phyloP scores from a whole-genome alignment of 2,113 vertebrate species.

The Thermophis baileyi region DNA sequence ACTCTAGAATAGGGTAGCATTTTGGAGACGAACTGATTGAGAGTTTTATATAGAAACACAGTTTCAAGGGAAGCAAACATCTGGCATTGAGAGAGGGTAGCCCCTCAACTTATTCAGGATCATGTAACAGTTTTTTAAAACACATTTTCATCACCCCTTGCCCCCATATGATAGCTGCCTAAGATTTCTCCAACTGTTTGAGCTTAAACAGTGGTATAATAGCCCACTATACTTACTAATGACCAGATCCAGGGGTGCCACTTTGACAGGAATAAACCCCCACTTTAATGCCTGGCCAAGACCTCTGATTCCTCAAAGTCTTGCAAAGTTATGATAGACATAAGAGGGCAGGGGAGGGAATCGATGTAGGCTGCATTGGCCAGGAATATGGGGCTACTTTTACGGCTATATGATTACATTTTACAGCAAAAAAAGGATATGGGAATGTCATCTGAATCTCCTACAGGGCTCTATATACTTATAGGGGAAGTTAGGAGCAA shows the following conservation, averaged over 20 bases:
- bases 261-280: not conserved
- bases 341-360: not conserved
- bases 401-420: not conserved
- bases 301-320: fast-evolving
- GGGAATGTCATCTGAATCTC: not conserved
- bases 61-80: not conserved
- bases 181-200: not conserved
- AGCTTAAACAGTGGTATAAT: not conserved
- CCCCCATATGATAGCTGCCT: not conserved
- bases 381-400: not conserved
- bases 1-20: not conserved
- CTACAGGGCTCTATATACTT: not conserved
- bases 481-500: not conserved
- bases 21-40: not conserved
- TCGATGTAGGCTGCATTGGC: not conserved
- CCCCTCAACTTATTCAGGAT: not conserved
- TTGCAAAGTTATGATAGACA: not conserved
- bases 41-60: not conserved
- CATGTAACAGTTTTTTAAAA: not conserved
- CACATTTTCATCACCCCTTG: not conserved
- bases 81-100: not conserved
- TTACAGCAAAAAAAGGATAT: not conserved
- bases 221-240: fast-evolving
- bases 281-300: not conserved
- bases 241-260: not conserved